Conservation (phyloP, 2,888 invertebrate species). For the Noctua janthe region DNA sequence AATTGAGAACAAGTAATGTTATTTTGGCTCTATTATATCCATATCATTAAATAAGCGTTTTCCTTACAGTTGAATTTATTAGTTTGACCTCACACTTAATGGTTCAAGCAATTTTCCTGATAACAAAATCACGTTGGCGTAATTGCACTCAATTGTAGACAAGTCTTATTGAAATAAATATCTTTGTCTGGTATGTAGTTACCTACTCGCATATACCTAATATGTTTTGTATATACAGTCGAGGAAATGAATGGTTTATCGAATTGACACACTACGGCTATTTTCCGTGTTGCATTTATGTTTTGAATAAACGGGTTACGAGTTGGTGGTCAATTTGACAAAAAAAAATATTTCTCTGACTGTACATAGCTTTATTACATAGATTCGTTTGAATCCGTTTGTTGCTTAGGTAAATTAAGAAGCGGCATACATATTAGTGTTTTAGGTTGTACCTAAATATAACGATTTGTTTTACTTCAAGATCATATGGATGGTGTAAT, state of each 20-base stretch:
- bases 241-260: background rate
- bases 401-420: slow-evolving; percentile 10
- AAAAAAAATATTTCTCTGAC: background rate
- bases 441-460: background rate
- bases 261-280: too few species aligned
- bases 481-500: background rate
- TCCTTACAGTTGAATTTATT: slow-evolving; percentile 44
- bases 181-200: slow-evolving; percentile 24
- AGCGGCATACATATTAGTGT: slow-evolving; percentile 21
- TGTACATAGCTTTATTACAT: background rate
- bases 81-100: slow-evolving; percentile 53
- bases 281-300: background rate
- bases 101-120: slow-evolving; percentile 48
- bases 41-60: slow-evolving; percentile 35
- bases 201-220: background rate
- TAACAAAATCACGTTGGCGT: slow-evolving; percentile 60
- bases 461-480: background rate
- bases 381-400: background rate
- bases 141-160: slow-evolving; percentile 54
- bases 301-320: background rate
- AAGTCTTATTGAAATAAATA: slow-evolving; percentile 49
- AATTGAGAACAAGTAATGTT: slow-evolving; percentile 2
- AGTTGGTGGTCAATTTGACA: background rate
- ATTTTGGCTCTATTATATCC: slow-evolving; percentile 8
- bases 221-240: background rate